Percentiles rank a stretch among this genome's conserved stretches.
Evolutionary conservation across 2,888 invertebrate genomes (phyloP).

Genomic region (Hypercompe scribonia): DNA sequence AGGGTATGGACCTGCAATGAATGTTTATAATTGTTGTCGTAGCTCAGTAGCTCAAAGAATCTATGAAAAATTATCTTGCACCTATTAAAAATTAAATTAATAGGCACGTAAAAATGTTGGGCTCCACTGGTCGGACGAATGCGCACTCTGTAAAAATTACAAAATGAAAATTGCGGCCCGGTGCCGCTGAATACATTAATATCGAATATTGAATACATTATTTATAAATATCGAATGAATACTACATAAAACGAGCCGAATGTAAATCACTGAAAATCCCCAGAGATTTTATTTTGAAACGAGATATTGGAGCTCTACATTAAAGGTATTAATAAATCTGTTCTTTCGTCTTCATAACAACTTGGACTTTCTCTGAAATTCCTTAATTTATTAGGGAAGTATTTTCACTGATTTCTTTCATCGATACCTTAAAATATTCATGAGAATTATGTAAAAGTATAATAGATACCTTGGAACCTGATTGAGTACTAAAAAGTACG

Average conservation of each 20-base stretch:
- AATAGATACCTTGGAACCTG: not conserved
- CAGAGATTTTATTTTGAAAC: slow-evolving; percentile 71
- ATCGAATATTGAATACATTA: slow-evolving; percentile 86
- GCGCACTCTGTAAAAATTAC: slow-evolving; percentile 86
- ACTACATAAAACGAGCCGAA: slow-evolving; percentile 72
- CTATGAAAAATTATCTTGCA: not conserved
- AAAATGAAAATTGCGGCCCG: slow-evolving; percentile 86
- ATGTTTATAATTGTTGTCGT: not conserved
- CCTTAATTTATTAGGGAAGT: not conserved
- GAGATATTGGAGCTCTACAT: slow-evolving; percentile 63
- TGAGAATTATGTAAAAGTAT: not conserved
- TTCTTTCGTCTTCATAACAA: slow-evolving; percentile 50
- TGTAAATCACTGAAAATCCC: slow-evolving; percentile 74
- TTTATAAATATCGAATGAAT: slow-evolving; percentile 82
- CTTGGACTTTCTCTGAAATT: slow-evolving; percentile 6
- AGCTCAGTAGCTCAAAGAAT: not conserved
- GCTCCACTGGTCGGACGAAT: slow-evolving; percentile 60
- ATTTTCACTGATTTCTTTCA: not conserved
- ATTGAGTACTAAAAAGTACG: not conserved
- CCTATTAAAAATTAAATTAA: slow-evolving; percentile 5
- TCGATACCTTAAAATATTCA: not conserved
- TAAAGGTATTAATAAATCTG: slow-evolving; percentile 62
- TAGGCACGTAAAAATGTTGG: slow-evolving; percentile 55
- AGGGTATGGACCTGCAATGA: too few relatives aligned
- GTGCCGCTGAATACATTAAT: slow-evolving; percentile 85